Conservation (phyloP, 2,888 invertebrate genomes). For the Tachystola acroxantha region DNA sequence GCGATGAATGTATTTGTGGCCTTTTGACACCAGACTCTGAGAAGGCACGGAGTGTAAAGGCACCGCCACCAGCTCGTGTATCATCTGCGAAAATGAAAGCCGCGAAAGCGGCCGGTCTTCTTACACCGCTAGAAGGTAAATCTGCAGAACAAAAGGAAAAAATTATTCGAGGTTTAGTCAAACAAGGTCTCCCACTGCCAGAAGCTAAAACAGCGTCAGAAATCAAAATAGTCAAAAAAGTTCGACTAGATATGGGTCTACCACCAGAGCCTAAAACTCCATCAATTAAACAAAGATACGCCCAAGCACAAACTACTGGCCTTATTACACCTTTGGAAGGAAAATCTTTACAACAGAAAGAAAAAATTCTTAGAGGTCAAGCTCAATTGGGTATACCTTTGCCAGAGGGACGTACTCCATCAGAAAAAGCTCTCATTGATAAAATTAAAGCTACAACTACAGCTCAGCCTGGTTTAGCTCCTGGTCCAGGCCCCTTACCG, state of each 20-base stretch:
- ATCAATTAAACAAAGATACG: constrained; percentile 15
- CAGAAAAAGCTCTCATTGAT: constrained; percentile 21
- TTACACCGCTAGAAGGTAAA: constrained; percentile 27
- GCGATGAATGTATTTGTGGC: constrained; percentile 31
- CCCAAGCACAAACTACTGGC: constrained; percentile 20
- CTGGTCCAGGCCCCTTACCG: neutral
- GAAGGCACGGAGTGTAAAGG: neutral
- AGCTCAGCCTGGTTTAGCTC: constrained; percentile 12
- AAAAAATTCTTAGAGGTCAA: constrained; percentile 19
- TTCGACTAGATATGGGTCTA: constrained; percentile 23
- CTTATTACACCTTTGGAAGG: constrained; percentile 15
- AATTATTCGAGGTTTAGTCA: constrained; percentile 20
- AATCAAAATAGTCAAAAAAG: constrained; percentile 24
- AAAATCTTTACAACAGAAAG: constrained; percentile 22
- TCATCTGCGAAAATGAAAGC: constrained; percentile 18
- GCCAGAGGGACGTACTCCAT: constrained; percentile 20
- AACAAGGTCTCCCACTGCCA: constrained; percentile 18
- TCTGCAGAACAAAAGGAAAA: constrained; percentile 23
- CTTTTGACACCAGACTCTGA: constrained; percentile 22
- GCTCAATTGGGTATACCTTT: constrained; percentile 18
- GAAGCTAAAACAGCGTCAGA: constrained; percentile 28
- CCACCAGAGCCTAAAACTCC: constrained; percentile 26
- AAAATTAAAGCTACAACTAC: neutral
- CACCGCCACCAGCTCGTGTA: constrained; percentile 10
- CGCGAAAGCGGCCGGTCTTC: constrained; percentile 22